Evolutionary conservation across 2,797 vertebrate species (phyloP), one percentile per base, ranked within the genome.

Genomic region (Acanthurus lineatus): DNA sequence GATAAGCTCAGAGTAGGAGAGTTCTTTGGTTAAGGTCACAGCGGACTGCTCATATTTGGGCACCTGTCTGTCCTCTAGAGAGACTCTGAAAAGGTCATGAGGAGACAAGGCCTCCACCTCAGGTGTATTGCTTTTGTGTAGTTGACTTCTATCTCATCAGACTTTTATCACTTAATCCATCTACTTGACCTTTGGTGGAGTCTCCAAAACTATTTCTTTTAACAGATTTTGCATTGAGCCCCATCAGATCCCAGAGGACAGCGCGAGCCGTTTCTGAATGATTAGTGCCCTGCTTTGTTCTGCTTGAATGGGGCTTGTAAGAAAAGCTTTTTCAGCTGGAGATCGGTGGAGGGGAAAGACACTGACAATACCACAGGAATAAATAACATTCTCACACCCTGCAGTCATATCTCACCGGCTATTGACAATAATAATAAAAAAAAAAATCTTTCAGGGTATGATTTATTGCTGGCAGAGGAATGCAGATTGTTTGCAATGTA

Each of bases 101-200:
- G 90, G 93, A 93, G 81, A 89, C 69, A 66, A 70, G 89, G 87
- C 84, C 67, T 82, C 71, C 59, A 52, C 48, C 54, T 3, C 61
- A 80, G 86, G 88, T 94, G 92, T 93, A 95, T 91, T 91, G 86
- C 90, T 90, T 83, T 91, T 92, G 75, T 92, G 86, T 89, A 85
- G 92, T 88, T 88, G 84, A 87, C 91, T 93, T 94, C 92, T 90
- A 92, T 95, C 95, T 94, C 86, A 91, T 94, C 92, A 82, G 65
- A 91, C 84, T 89, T 95, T 92, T 93, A 88, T 93, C 91, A 88
- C 89, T 90, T 86, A 68, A 83, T 87, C 82, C 79, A 87, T 91
- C 89, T 84, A 59, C 80, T 82, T 69, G 86, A 96, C 90, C 92
- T 96, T 96, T 95, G 83, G 73, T 53, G 84, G 83, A 92, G 85